These are phyloP conservation scores for Papilio polytes DNA, from an alignment of 1,140 invertebrate genomes.

Conservation along the genomic window DNA sequence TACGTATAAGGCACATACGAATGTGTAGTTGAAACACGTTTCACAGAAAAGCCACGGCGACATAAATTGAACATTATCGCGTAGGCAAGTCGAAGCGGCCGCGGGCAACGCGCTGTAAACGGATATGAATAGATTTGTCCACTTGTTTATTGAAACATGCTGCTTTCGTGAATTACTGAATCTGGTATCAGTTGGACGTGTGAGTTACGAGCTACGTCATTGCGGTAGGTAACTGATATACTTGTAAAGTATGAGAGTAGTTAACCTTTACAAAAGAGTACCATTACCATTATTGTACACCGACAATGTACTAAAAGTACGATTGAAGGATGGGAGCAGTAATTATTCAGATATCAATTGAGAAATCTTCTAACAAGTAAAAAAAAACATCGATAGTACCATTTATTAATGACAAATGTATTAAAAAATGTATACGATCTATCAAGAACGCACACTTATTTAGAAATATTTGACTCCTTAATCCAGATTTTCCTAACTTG, in stretches of 20 bases:
- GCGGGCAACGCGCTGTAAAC: not conserved
- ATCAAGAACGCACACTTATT: not conserved
- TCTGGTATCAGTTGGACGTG: not conserved
- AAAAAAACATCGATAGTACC: no score
- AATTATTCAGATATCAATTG: no score
- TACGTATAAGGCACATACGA: slow-evolving; percentile 53
- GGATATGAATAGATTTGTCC: not conserved
- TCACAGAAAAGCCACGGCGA: slow-evolving; percentile 35
- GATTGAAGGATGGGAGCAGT: no score
- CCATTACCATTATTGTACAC: not conserved
- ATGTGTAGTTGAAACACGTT: slow-evolving; percentile 46
- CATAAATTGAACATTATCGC: slow-evolving; percentile 36
- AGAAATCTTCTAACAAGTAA: no score
- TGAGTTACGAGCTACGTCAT: slow-evolving; percentile 7
- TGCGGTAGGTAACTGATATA: not conserved
- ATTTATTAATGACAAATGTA: not conserved
- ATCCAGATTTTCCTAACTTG: not conserved
- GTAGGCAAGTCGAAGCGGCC: slow-evolving; percentile 19
- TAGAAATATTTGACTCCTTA: not conserved
- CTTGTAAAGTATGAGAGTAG: not conserved
- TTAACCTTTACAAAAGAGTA: not conserved
- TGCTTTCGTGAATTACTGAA: not conserved
- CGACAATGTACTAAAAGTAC: no score
- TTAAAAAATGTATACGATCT: not conserved
- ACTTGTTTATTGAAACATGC: slow-evolving; percentile 12